Evolutionary conservation across 2,797 vertebrate genomes (phyloP).

Genomic region (Falco berigora): DNA sequence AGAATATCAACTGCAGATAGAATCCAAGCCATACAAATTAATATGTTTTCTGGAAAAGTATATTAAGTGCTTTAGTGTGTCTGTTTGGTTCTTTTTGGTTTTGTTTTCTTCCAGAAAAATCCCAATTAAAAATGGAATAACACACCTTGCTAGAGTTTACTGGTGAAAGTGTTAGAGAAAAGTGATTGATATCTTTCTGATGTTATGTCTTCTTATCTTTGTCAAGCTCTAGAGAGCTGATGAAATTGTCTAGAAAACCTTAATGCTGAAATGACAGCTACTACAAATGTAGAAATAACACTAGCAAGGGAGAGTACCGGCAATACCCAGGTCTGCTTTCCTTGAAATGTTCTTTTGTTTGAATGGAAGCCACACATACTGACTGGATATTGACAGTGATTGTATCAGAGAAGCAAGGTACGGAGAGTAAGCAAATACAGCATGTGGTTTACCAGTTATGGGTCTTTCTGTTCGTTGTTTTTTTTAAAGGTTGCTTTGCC

Average conservation of each 20-base stretch:
- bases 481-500: background rate
- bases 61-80: background rate
- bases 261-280: background rate
- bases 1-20: slow-evolving; percentile 57
- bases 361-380: background rate
- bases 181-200: background rate
- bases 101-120: background rate
- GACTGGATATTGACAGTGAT: background rate
- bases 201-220: background rate
- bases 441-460: background rate
- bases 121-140: background rate
- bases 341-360: background rate
- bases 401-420: background rate
- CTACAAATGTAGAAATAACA: background rate
- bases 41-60: slow-evolving; percentile 15
- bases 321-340: background rate
- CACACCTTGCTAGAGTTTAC: background rate
- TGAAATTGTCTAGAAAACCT: background rate
- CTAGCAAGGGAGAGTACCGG: background rate
- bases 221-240: background rate
- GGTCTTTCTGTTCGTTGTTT: background rate
- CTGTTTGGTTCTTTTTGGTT: background rate
- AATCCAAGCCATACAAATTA: slow-evolving; percentile 49
- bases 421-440: background rate
- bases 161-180: background rate